Percentiles rank a stretch among this genome's conserved stretches.
phyloP scores from a whole-genome alignment of 2,113 vertebrate species.

The Etheostoma cragini region DNA sequence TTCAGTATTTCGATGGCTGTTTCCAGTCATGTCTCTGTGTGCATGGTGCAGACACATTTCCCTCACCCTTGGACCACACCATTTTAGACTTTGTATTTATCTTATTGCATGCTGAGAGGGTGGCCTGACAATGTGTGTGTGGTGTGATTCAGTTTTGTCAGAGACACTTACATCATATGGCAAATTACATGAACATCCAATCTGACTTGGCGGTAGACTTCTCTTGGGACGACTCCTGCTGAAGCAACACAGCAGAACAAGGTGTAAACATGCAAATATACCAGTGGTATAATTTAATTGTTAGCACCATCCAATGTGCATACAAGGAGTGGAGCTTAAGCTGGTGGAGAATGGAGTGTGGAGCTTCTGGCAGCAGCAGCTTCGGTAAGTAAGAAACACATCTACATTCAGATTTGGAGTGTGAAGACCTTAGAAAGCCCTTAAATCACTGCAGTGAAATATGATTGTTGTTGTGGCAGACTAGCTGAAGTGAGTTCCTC shows the following conservation, averaged over 20 bases:
- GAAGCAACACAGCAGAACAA: neutral
- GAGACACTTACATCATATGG: neutral
- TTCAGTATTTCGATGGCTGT: neutral
- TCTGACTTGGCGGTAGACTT: neutral
- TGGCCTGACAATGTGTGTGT: constrained; percentile 12
- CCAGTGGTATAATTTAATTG: neutral
- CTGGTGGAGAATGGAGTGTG: neutral
- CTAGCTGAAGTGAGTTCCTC: neutral
- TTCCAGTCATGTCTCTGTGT: neutral
- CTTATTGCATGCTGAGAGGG: neutral
- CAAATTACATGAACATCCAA: constrained; percentile 1
- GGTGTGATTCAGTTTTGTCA: constrained; percentile 7
- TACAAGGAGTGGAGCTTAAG: constrained; percentile 11
- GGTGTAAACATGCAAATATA: constrained; percentile 5
- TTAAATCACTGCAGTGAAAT: neutral
- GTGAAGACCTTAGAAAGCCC: neutral
- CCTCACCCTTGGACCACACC: neutral
- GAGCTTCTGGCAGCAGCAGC: constrained; percentile 8
- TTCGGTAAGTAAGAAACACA: constrained; percentile 12
- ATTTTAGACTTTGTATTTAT: constrained; percentile 4
- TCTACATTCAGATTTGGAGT: constrained; percentile 17
- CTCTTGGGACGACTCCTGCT: neutral
- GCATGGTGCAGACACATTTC: neutral
- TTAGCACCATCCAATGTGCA: neutral
- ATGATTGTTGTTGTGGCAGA: constrained; percentile 1